Evolutionary conservation across 2,797 vertebrate species (phyloP).

Genomic region (Neoniphon sammara): DNA sequence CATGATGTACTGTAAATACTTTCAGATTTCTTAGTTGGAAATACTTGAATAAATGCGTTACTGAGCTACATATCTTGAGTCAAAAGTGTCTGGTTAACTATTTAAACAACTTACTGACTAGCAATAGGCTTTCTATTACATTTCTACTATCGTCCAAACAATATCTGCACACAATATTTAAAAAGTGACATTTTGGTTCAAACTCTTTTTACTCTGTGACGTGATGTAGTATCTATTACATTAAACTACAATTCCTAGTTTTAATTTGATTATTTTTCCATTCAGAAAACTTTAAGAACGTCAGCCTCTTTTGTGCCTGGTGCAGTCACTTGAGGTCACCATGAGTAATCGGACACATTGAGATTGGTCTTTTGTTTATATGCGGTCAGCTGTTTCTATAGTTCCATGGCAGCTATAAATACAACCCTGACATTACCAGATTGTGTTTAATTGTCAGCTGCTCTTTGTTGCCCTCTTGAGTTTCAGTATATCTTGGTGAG

Average conservation of each 20-base stretch:
- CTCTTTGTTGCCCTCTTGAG: conserved; percentile 22
- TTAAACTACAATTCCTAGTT: background rate
- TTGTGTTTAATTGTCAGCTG: conserved; percentile 51
- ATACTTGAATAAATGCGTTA: conserved; percentile 86
- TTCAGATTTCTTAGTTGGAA: conserved; percentile 75
- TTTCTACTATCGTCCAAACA: background rate
- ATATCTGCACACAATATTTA: background rate
- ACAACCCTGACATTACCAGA: conserved; percentile 40
- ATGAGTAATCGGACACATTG: background rate
- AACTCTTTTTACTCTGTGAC: background rate
- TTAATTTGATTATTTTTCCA: too few relatives aligned
- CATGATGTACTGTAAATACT: conserved; percentile 79
- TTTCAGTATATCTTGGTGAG: conserved; percentile 9
- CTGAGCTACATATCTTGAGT: conserved; percentile 51
- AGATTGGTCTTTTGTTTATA: conserved; percentile 19
- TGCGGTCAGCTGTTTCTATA: conserved; percentile 17
- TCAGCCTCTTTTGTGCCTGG: background rate
- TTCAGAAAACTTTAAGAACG: background rate
- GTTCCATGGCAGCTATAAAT: conserved; percentile 43
- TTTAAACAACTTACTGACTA: background rate
- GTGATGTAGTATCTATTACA: background rate
- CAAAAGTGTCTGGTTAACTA: background rate
- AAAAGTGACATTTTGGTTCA: background rate
- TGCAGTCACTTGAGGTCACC: conserved; percentile 4
- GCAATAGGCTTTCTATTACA: background rate